phyloP scores from a whole-genome alignment of 2,797 vertebrate species.

The Limosa lapponica region DNA sequence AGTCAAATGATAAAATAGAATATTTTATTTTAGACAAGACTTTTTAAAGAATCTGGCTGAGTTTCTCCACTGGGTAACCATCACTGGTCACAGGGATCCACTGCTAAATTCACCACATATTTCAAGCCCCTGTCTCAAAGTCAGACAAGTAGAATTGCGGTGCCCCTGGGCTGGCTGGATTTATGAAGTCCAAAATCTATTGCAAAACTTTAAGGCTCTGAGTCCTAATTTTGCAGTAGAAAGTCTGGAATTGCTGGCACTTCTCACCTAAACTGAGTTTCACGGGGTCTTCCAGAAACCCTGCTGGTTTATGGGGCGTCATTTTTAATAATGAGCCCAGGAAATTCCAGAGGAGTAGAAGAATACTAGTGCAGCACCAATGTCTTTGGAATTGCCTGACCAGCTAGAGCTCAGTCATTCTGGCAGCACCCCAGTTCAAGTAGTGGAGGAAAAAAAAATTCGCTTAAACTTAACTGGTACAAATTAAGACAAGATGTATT shows the following conservation, averaged over 20 bases:
- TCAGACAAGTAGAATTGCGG: background rate
- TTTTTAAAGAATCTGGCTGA: background rate
- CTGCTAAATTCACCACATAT: background rate
- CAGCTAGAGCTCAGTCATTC: background rate
- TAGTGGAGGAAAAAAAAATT: background rate
- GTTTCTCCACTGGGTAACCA: background rate
- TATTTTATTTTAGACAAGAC: background rate
- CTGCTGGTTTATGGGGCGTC: background rate
- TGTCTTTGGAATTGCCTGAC: background rate
- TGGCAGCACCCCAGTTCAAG: background rate
- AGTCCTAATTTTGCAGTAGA: background rate
- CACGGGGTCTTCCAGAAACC: background rate
- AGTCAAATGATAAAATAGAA: background rate
- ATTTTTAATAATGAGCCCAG: conserved; percentile 42
- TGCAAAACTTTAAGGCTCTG: background rate
- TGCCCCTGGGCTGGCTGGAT: background rate
- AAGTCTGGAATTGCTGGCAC: background rate
- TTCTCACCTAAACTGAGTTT: background rate
- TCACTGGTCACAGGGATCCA: background rate
- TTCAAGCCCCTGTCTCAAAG: background rate
- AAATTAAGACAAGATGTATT: conserved; percentile 1
- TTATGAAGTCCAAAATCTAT: background rate
- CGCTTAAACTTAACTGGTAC: background rate
- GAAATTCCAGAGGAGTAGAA: conserved; percentile 17
- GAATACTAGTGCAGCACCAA: background rate